A percentile compares a stretch with the other conserved stretches of the same genome.
phyloP scores from a whole-genome alignment of 1,140 invertebrate species.

The Hestina assimilis region DNA sequence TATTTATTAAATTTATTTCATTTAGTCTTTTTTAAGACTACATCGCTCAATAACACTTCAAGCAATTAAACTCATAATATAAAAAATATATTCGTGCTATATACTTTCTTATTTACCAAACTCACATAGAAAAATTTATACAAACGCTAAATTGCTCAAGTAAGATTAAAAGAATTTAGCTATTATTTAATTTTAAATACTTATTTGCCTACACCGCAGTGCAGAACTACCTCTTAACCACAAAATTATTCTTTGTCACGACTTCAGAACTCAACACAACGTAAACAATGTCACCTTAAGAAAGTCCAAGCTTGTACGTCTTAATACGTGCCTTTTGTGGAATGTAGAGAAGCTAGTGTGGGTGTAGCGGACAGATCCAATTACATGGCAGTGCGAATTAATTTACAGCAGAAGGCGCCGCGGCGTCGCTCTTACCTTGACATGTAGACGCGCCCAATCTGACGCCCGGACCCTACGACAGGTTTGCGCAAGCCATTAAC shows the following conservation, averaged over 20 bases:
- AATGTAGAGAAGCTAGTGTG: slow-evolving; percentile 40
- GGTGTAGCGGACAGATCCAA: slow-evolving; percentile 56
- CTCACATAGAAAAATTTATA: too few relatives aligned
- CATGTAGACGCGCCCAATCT: slow-evolving; percentile 44
- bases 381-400: slow-evolving; percentile 59
- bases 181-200: too few relatives aligned
- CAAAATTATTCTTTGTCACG: slow-evolving; percentile 7
- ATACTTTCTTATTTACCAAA: too few relatives aligned
- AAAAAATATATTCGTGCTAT: too few relatives aligned
- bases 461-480: slow-evolving; percentile 42
- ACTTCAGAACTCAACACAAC: slow-evolving; percentile 5
- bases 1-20: too few relatives aligned
- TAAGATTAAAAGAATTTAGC: too few relatives aligned
- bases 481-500: slow-evolving; percentile 45
- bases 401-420: slow-evolving; percentile 59
- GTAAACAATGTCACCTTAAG: neutral
- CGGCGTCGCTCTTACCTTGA: slow-evolving; percentile 61
- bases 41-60: too few relatives aligned
- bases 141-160: too few relatives aligned
- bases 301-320: slow-evolving; percentile 4
- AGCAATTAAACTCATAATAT: too few relatives aligned
- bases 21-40: too few relatives aligned
- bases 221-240: too few relatives aligned
- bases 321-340: slow-evolving; percentile 35
- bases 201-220: too few relatives aligned